phyloP scores from a whole-genome alignment of 2,797 vertebrate species.

The Thamnophis elegans region DNA sequence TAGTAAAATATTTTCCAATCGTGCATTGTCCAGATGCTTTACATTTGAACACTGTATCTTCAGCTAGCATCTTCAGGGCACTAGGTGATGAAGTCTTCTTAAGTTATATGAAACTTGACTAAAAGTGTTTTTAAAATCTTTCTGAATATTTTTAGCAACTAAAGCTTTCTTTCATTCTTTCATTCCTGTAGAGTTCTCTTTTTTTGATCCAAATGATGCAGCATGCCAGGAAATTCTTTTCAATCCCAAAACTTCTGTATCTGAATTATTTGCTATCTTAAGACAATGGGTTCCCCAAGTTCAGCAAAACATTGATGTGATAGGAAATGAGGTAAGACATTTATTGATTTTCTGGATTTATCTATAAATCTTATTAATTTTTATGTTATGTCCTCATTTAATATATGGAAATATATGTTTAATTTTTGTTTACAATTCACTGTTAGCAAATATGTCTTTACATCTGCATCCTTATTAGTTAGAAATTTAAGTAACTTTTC shows the following conservation, averaged over 20 bases:
- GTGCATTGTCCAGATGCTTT: not conserved
- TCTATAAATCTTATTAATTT: not conserved
- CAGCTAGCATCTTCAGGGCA: not conserved
- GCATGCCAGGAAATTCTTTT: constrained; percentile 90
- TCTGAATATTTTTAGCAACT: constrained; percentile 3
- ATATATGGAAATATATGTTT: not conserved
- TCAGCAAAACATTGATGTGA: constrained; percentile 90
- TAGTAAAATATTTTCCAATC: not conserved
- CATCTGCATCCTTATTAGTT: not conserved
- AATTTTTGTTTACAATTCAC: not conserved
- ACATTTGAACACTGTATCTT: not conserved
- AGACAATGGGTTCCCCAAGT: constrained; percentile 99
- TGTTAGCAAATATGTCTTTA: not conserved
- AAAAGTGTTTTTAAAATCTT: not conserved
- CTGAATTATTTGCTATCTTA: constrained; percentile 94
- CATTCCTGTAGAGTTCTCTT: constrained; percentile 86
- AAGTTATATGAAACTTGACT: not conserved
- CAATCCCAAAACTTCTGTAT: constrained; percentile 87
- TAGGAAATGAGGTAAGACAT: constrained; percentile 89
- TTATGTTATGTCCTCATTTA: not conserved
- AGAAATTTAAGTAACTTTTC: not conserved
- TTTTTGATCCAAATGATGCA: constrained; percentile 93
- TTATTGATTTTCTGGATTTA: not conserved
- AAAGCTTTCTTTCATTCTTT: constrained; percentile 10
- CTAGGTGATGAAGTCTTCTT: not conserved